A percentile compares a stretch with the other conserved stretches of the same genome.
Evolutionary conservation across 23 tunicate genomes (phyloP).

Genomic region (Botrylloides violaceus): DNA sequence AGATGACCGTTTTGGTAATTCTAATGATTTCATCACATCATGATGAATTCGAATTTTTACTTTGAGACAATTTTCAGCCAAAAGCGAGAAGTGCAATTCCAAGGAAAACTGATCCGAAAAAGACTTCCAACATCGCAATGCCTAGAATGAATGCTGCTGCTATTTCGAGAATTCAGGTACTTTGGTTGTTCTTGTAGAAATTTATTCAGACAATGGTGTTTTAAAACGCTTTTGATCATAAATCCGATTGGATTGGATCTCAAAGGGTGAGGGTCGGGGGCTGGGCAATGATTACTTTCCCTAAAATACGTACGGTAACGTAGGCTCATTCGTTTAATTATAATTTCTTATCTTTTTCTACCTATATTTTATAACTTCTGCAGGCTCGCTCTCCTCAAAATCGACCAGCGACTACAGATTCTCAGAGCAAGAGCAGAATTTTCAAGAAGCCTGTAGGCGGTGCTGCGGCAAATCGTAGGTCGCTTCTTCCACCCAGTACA

Average conservation of each 20-base stretch:
- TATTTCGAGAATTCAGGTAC: constrained; percentile 45
- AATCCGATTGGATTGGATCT: too few relatives aligned
- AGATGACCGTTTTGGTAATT: neutral
- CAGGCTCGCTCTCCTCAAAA: neutral
- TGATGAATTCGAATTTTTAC: too few relatives aligned
- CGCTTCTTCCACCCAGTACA: constrained; percentile 4
- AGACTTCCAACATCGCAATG: constrained; percentile 9
- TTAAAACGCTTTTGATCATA: too few relatives aligned
- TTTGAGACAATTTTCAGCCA: neutral
- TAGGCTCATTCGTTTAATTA: too few relatives aligned
- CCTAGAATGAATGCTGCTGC: constrained; percentile 56
- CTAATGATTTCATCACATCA: too few relatives aligned
- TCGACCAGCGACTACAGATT: neutral
- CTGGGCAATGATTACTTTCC: too few relatives aligned
- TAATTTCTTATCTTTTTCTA: too few relatives aligned
- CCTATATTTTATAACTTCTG: too few relatives aligned
- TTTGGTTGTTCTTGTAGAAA: too few relatives aligned
- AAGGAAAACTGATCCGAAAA: neutral
- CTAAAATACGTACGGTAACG: too few relatives aligned
- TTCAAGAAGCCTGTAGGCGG: neutral
- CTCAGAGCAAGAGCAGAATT: neutral
- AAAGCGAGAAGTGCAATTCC: neutral
- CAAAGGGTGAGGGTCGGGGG: too few relatives aligned
- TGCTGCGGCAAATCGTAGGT: constrained; percentile 3
- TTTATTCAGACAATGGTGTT: too few relatives aligned